Evolutionary conservation across 1,140 invertebrate genomes (phyloP), one percentile per base, ranked within the genome.

Genomic region (Drosophila sp.): DNA sequence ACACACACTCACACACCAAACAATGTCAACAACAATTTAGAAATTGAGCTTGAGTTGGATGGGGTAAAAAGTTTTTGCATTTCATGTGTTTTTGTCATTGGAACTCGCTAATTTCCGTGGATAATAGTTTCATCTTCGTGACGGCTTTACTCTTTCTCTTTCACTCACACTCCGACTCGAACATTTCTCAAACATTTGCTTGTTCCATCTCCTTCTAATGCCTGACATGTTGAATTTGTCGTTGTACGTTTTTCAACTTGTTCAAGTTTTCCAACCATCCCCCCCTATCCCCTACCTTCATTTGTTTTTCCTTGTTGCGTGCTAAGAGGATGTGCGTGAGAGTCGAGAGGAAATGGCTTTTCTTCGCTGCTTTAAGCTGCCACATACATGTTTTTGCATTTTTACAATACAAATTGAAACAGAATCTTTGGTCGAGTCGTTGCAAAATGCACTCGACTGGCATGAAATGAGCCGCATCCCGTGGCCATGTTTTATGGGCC

Each of bases 111-210:
- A 86, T 86, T 86, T 86, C 82, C 82, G 75, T 82, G 82, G 82
- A 85, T 85, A 85, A 85, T 85, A 85, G 82, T 85, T 85, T 86
- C 82, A 82, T 86, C 79, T 86, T 79, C 80, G 76, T 84, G 80
- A 72, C 70, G 71, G 47, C 40, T 54, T n/a, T 33, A 44, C 55
- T 57, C 57, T 35, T 44, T 32, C 40, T n/a, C 57, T 17, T 40
- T 32, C 23, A 30, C 38, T 4, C 74, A 27, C 6, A 30, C 4
- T 32, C 17, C 17, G 17, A 17, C 17, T 17, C 17, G 17, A 17
- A 17, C 17, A 17, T 17, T 23, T 35, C 7, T 38, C n/a, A 7
- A 30, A 17, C 27, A 10, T 29, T 60, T 8, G 32, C 44, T 40
- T 50, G 4, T 35, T 40, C 29, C 56, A n/a, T 23, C 7, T 63